Percentiles rank a stretch among this genome's conserved stretches.
Evolutionary conservation across 2,113 vertebrate species (phyloP).

Genomic region (Archocentrus centrarchus): DNA sequence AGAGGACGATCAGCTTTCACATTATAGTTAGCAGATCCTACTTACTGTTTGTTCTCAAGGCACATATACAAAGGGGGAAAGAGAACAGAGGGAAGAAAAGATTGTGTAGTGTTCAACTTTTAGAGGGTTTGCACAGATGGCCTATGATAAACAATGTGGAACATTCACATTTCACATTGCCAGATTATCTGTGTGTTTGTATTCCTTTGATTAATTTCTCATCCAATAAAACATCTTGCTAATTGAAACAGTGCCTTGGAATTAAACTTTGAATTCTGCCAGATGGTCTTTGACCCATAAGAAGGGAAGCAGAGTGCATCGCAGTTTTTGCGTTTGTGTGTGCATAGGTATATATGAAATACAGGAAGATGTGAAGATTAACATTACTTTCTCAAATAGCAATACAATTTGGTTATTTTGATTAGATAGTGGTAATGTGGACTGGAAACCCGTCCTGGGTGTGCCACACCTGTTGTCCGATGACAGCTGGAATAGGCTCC

Average conservation of each 20-base stretch:
- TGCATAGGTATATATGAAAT: background rate
- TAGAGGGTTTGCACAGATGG: conserved; percentile 78
- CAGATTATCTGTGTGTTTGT: conserved; percentile 77
- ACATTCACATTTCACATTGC: conserved; percentile 71
- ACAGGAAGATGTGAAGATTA: background rate
- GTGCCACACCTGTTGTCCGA: background rate
- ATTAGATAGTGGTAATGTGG: background rate
- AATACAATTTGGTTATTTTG: background rate
- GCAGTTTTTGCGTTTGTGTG: conserved; percentile 19
- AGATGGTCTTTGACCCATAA: conserved; percentile 80
- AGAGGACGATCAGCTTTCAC: conserved; percentile 43
- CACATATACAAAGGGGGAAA: conserved; percentile 45
- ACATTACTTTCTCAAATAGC: background rate
- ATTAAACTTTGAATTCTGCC: conserved; percentile 78
- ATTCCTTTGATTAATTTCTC: conserved; percentile 78
- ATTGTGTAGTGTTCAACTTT: conserved; percentile 64
- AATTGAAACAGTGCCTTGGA: conserved; percentile 80
- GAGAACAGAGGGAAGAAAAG: conserved; percentile 56
- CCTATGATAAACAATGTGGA: conserved; percentile 75
- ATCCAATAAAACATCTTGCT: conserved; percentile 78
- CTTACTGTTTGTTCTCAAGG: conserved; percentile 52
- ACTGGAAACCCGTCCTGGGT: background rate
- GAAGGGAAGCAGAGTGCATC: conserved; percentile 64
- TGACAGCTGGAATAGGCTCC: background rate
- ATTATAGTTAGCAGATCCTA: conserved; percentile 31